Percentiles rank a stretch among this genome's conserved stretches.
Evolutionary conservation across 2,888 invertebrate species (phyloP).

Genomic region (Nemurella pictetii): DNA sequence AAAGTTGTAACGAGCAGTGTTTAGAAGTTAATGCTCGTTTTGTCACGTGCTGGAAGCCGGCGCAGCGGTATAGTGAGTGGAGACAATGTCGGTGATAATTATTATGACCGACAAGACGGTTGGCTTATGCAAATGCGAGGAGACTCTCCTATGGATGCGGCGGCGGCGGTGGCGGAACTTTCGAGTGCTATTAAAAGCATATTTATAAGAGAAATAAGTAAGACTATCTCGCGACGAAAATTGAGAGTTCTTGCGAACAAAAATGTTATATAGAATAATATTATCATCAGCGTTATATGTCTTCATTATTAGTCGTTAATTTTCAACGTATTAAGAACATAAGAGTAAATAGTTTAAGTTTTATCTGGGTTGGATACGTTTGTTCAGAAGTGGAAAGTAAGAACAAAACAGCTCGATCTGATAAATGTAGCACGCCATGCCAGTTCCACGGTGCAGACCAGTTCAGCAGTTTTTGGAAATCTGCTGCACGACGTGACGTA

Average conservation of each 20-base stretch:
- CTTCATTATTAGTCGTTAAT: neutral
- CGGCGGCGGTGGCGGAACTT: neutral
- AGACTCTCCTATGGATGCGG: neutral
- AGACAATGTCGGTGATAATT: conserved; percentile 21
- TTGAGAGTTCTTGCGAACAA: too few species aligned
- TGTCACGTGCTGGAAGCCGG: neutral
- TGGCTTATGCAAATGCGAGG: conserved; percentile 12
- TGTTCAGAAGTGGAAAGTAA: neutral
- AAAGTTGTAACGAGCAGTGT: conserved; percentile 27
- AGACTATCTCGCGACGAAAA: neutral
- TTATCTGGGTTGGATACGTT: neutral
- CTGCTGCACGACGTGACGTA: neutral
- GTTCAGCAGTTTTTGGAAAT: neutral
- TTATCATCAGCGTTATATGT: neutral
- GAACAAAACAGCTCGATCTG: neutral
- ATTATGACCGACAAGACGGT: conserved; percentile 12
- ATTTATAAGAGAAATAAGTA: neutral
- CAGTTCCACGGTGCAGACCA: neutral
- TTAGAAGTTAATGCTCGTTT: neutral
- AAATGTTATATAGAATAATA: too few species aligned
- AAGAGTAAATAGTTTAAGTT: neutral
- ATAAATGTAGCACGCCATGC: neutral
- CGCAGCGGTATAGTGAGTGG: neutral
- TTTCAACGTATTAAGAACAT: neutral
- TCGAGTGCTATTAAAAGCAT: neutral